Evolutionary conservation across 2,888 invertebrate species (phyloP), one percentile per base, ranked within the genome.

Genomic region (Cyaniris semiargus): DNA sequence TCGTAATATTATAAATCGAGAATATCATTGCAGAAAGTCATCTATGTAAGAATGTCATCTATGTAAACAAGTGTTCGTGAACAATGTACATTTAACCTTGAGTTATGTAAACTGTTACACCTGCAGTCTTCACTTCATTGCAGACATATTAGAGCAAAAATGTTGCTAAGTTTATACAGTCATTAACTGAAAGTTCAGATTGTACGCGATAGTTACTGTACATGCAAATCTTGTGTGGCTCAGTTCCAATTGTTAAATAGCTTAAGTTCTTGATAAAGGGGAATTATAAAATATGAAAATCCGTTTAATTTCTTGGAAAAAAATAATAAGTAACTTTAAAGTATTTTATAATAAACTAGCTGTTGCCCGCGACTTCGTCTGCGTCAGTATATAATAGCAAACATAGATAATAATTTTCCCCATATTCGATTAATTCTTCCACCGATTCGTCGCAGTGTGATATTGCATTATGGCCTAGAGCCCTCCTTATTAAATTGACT

Each of bases 41-140:
- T 66, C 27, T 66, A 66, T 66, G 66, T 15, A 66, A 27, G 21
- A 66, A 21, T 66, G 66, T 66, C 27, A 27, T 66, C 66, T 66
- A 66, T 66, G 66, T 31, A 66, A 66, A 66, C 31, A 66, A 66
- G 66, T 66, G 66, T 31, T 27, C 6, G 66, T 15, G 27, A 60
- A 66, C 66, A 66, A 27, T 66, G 27, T 27, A 27, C 27, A 66
- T 66, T 66, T 66, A 15, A 31, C 66, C 66, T 44, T 74, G 27
- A 8, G 48, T 74, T 74, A 74, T 74, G 53, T 74, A 74, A 74
- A 53, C 74, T 18, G 23, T 23, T 48, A 74, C 23, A 48, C 44
- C 74, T 74, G 74, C 74, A 74, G 74, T 74, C 72, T 53, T 74
- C 48, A 74, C 74, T 53, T 48, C 53, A 74, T 53, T 74, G 74